These are phyloP conservation scores for Megaceryle torquata DNA, from an alignment of 2,113 vertebrate species.

Conservation along the genomic window DNA sequence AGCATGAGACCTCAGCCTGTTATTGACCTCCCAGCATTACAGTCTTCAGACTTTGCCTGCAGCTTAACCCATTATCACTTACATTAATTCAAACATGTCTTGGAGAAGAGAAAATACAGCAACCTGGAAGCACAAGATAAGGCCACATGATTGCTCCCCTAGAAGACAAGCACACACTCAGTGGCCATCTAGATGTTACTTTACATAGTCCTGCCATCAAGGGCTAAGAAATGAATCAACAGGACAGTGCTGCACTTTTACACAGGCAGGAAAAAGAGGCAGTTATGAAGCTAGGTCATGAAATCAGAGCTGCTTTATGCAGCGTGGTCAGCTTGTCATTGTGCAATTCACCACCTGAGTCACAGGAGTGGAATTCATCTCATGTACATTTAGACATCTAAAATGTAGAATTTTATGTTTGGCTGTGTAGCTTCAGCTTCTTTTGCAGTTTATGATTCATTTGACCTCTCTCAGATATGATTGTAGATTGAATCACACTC, in stretches of 20 bases:
- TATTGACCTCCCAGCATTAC: neutral
- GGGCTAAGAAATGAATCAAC: neutral
- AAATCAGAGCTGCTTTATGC: neutral
- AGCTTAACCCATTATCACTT: neutral
- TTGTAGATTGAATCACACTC: conserved; percentile 6
- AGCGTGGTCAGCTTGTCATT: neutral
- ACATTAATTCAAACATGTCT: neutral
- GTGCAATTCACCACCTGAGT: neutral
- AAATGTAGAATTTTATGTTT: neutral
- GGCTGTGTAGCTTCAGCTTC: neutral
- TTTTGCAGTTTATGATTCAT: conserved; percentile 39
- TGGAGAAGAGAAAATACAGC: neutral
- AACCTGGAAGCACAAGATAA: neutral
- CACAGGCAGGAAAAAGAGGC: neutral
- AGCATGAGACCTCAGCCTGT: neutral
- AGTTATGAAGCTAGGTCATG: neutral
- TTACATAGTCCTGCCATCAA: neutral
- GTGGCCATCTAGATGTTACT: neutral
- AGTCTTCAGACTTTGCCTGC: neutral
- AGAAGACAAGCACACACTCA: neutral
- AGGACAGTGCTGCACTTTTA: neutral
- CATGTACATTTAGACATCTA: neutral
- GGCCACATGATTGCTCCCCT: neutral
- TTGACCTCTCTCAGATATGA: neutral
- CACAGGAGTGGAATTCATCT: conserved; percentile 5